Evolutionary conservation across 2,888 invertebrate genomes (phyloP).

Genomic region (Andrena fulva): DNA sequence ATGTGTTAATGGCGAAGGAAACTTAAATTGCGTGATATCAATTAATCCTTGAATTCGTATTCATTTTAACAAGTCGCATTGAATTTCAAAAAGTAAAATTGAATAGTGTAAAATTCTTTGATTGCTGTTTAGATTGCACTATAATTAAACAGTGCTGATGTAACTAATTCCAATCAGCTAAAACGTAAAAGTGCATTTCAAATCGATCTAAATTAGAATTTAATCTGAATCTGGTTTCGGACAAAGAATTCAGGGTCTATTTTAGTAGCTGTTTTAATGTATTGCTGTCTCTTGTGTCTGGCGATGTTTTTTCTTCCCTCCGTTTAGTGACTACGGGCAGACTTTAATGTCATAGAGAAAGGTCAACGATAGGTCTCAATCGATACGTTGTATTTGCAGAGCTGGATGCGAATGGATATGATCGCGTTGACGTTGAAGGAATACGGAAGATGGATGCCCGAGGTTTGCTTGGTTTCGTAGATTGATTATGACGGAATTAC

Average conservation of each 20-base stretch:
- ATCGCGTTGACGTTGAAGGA: slow-evolving; percentile 6
- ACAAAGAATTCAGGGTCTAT: slow-evolving; percentile 1
- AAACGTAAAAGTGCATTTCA: too few species aligned
- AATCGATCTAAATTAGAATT: background rate
- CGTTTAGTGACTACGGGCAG: background rate
- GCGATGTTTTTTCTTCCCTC: slow-evolving; percentile 8
- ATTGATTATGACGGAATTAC: background rate
- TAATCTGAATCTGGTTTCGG: background rate
- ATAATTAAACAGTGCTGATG: too few species aligned
- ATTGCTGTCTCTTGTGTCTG: background rate
- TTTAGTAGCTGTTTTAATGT: background rate
- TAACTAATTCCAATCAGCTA: too few species aligned
- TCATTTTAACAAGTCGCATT: too few species aligned
- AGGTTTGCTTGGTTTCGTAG: background rate
- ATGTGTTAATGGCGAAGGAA: too few species aligned
- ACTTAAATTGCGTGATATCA: too few species aligned
- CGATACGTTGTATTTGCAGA: slow-evolving; percentile 33
- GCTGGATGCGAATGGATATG: background rate
- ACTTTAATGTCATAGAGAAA: slow-evolving; percentile 41
- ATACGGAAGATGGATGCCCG: background rate
- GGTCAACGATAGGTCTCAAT: slow-evolving; percentile 41
- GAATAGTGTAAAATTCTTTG: too few species aligned
- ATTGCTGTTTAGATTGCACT: too few species aligned
- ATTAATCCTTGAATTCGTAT: too few species aligned
- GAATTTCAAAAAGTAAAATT: too few species aligned